phyloP scores from a whole-genome alignment of 2,113 vertebrate species.

The Anolis sagrei region DNA sequence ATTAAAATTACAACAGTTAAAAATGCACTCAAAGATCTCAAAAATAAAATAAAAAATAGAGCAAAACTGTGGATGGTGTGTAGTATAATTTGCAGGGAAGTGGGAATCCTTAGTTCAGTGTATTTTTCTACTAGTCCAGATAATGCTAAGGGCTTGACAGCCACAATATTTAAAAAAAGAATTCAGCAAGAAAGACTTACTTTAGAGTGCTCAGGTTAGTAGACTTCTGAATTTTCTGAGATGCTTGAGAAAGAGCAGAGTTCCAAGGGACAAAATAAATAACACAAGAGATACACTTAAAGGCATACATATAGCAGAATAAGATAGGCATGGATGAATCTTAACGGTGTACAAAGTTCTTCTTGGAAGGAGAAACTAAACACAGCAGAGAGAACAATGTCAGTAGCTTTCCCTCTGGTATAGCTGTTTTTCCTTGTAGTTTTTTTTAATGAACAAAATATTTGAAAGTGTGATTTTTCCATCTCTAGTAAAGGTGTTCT shows the following conservation, averaged over 20 bases:
- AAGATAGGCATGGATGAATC: background rate
- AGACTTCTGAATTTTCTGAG: no score
- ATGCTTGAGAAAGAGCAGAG: no score
- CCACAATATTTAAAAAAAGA: no score
- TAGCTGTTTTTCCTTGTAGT: background rate
- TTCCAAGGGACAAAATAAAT: no score
- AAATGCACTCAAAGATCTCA: background rate
- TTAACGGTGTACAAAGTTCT: background rate
- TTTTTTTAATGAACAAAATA: background rate
- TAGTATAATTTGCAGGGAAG: background rate
- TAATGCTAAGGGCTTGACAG: no score
- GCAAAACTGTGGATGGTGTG: background rate
- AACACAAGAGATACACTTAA: background rate
- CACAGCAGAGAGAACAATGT: background rate
- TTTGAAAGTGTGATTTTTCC: background rate
- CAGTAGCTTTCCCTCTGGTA: background rate
- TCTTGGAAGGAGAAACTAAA: background rate
- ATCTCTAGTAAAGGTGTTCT: background rate
- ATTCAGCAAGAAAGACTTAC: no score
- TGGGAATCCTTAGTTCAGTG: no score
- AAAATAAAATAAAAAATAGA: background rate
- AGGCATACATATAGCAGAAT: background rate
- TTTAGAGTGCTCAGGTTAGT: no score
- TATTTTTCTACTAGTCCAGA: no score
- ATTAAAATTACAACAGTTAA: background rate